Evolutionary conservation across 2,888 invertebrate species (phyloP).

Genomic region (Synergus japonicus): DNA sequence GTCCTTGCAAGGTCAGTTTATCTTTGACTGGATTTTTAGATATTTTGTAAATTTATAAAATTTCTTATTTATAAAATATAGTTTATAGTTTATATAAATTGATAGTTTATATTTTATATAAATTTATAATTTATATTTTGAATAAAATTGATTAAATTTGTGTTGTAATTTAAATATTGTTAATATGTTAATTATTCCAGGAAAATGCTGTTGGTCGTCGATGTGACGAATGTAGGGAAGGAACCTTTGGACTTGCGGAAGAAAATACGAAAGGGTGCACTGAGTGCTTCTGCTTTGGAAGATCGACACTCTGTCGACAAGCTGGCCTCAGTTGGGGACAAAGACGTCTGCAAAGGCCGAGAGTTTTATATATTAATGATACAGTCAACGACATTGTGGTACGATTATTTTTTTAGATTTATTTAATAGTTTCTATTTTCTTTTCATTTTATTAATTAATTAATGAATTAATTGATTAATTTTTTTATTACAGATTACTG

Average conservation of each 20-base stretch:
- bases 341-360: slow-evolving; percentile 81
- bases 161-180: no score
- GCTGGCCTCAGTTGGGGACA: slow-evolving; percentile 91
- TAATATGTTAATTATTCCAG: slow-evolving; percentile 76
- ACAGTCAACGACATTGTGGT: slow-evolving; percentile 69
- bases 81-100: no score
- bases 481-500: slow-evolving; percentile 63
- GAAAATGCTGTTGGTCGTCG: slow-evolving; percentile 89
- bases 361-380: slow-evolving; percentile 73
- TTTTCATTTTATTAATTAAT: neutral
- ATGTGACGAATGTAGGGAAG: slow-evolving; percentile 90
- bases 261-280: slow-evolving; percentile 93
- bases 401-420: slow-evolving; percentile 49
- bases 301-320: slow-evolving; percentile 88
- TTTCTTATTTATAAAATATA: no score
- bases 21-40: no score
- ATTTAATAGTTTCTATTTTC: neutral
- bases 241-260: slow-evolving; percentile 90
- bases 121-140: no score
- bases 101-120: no score
- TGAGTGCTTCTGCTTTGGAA: slow-evolving; percentile 96
- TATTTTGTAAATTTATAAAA: no score
- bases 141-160: no score
- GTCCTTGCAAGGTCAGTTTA: slow-evolving; percentile 89
- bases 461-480: neutral